Evolutionary conservation across 2,888 invertebrate genomes (phyloP).

Genomic region (Sinhomidia bicolor): DNA sequence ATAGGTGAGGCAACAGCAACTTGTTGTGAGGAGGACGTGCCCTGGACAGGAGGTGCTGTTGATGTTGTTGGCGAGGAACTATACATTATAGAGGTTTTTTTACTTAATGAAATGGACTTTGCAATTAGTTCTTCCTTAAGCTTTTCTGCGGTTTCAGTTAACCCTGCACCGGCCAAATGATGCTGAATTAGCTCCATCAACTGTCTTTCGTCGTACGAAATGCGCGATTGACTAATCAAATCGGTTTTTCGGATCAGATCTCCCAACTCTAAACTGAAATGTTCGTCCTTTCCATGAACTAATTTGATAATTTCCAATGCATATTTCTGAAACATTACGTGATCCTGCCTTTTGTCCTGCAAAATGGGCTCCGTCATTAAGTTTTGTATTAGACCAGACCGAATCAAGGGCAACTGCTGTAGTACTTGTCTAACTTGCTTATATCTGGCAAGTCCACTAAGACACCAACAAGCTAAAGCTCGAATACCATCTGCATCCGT

Average conservation of each 20-base stretch:
- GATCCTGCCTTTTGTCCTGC: slow-evolving; percentile 97
- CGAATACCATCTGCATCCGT: slow-evolving; percentile 98
- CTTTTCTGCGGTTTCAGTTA: slow-evolving; percentile 87
- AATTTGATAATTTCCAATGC: slow-evolving; percentile 94
- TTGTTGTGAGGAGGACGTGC: slow-evolving; percentile 40
- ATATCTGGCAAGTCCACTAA: slow-evolving; percentile 96
- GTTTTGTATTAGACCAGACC: slow-evolving; percentile 83
- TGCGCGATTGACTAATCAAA: slow-evolving; percentile 88
- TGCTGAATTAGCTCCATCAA: slow-evolving; percentile 95
- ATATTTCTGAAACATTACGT: slow-evolving; percentile 97
- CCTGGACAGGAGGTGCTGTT: slow-evolving; percentile 80
- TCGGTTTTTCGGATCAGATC: slow-evolving; percentile 88
- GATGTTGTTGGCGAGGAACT: slow-evolving; percentile 82
- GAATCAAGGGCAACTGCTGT: slow-evolving; percentile 76
- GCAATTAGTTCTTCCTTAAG: slow-evolving; percentile 89
- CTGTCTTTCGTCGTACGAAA: slow-evolving; percentile 96
- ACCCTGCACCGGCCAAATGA: slow-evolving; percentile 90
- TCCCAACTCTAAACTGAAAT: slow-evolving; percentile 81
- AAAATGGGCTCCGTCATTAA: slow-evolving; percentile 98
- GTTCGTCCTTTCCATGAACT: slow-evolving; percentile 91
- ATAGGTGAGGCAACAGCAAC: not conserved
- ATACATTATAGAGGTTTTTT: slow-evolving; percentile 76
- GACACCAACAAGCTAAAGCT: slow-evolving; percentile 94
- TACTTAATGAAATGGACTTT: slow-evolving; percentile 79
- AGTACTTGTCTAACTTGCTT: slow-evolving; percentile 81